Percentiles rank a stretch among this genome's conserved stretches.
These are phyloP conservation scores for Vanessa atalanta DNA, from an alignment of 1,140 invertebrate species.

Conservation along the genomic window DNA sequence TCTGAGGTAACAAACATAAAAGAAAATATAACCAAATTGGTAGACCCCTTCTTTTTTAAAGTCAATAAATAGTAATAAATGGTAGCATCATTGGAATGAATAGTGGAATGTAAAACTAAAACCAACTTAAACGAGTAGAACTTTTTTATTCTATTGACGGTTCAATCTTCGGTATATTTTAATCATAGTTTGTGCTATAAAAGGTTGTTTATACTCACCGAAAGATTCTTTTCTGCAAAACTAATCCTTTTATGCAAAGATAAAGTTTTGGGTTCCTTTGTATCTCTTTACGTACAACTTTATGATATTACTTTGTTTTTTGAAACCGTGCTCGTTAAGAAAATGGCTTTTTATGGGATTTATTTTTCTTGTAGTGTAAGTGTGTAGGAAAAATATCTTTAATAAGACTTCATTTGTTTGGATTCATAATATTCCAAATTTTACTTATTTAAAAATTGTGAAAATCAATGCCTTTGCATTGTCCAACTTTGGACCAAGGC, in stretches of 20 bases:
- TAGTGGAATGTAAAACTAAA: not conserved
- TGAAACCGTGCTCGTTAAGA: not conserved
- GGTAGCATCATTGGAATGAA: too few species aligned
- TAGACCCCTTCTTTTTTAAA: too few species aligned
- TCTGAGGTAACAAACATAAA: too few species aligned
- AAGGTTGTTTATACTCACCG: not conserved
- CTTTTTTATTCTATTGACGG: not conserved
- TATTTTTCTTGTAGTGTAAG: not conserved
- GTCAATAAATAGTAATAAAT: too few species aligned
- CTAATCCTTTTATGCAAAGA: conserved; percentile 12
- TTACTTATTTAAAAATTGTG: too few species aligned
- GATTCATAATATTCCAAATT: too few species aligned
- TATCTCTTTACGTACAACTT: conserved; percentile 3
- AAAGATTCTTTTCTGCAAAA: conserved; percentile 9
- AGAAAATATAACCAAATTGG: too few species aligned
- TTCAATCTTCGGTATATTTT: conserved; percentile 2
- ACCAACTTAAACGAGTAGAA: not conserved
- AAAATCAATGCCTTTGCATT: too few species aligned
- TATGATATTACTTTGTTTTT: conserved; percentile 2
- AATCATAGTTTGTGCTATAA: conserved; percentile 9
- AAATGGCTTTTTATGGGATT: not conserved
- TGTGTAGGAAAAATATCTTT: not conserved
- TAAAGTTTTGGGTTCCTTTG: conserved; percentile 18
- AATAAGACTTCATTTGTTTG: not conserved
- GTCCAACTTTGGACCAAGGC: too few species aligned